phyloP scores from a whole-genome alignment of 2,113 vertebrate species.

The Cyprinus carpio region DNA sequence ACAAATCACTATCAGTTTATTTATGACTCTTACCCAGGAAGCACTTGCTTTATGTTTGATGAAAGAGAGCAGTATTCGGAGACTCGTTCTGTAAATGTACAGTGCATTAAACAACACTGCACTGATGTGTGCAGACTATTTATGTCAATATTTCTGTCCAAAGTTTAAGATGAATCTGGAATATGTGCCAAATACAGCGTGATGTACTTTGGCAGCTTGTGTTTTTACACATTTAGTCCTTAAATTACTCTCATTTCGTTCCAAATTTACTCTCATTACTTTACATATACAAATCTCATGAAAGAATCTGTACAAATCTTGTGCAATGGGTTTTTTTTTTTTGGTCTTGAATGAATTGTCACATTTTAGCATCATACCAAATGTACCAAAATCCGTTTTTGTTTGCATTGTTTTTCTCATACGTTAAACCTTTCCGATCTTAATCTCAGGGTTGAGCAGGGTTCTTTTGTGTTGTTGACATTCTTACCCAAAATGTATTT shows the following conservation, averaged over 20 bases:
- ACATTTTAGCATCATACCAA: not conserved
- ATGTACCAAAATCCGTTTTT: constrained; percentile 31
- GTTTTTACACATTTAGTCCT: no score
- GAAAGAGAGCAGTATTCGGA: not conserved
- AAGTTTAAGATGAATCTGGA: not conserved
- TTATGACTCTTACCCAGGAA: not conserved
- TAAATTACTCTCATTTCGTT: no score
- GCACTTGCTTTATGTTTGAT: not conserved
- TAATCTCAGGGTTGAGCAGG: constrained; percentile 75
- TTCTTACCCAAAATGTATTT: constrained; percentile 50
- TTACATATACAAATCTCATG: no score
- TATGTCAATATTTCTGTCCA: constrained; percentile 4
- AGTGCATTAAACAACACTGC: not conserved
- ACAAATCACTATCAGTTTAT: constrained; percentile 39
- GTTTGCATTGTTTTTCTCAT: not conserved
- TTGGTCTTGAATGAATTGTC: not conserved
- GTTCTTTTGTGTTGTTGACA: constrained; percentile 54
- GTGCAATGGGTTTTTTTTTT: not conserved
- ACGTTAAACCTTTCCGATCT: constrained; percentile 52
- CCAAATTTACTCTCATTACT: no score
- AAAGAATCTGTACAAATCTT: constrained; percentile 35
- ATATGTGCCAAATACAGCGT: not conserved
- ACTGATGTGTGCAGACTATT: not conserved
- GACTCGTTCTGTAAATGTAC: not conserved
- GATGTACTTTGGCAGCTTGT: not conserved